Percentiles rank a stretch among this genome's conserved stretches.
These are phyloP conservation scores for Lasioglossum albipes DNA, from an alignment of 1,140 invertebrate genomes.

Conservation along the genomic window DNA sequence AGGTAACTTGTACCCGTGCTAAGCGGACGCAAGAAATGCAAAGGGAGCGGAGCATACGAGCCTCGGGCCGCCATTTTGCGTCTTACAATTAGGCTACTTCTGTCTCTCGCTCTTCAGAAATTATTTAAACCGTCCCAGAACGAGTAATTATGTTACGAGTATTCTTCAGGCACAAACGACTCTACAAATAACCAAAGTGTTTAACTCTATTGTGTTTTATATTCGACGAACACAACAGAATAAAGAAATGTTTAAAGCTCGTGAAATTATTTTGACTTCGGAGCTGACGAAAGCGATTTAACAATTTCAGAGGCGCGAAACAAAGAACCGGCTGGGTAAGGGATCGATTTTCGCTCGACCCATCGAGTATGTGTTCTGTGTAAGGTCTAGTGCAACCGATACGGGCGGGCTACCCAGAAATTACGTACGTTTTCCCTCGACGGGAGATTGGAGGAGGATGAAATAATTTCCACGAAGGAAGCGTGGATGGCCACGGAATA, in stretches of 20 bases:
- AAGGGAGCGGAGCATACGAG: background rate
- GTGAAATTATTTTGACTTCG: too few species aligned
- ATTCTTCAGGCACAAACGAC: background rate
- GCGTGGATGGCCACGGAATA: background rate
- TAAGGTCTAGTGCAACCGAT: constrained; percentile 36
- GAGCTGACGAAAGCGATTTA: too few species aligned
- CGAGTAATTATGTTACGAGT: background rate
- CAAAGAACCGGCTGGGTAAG: background rate
- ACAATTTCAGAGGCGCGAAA: background rate
- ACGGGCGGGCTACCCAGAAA: constrained; percentile 12
- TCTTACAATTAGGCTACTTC: background rate
- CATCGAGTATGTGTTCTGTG: constrained; percentile 28
- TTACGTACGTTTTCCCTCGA: constrained; percentile 10
- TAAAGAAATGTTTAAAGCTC: too few species aligned
- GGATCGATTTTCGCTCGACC: constrained; percentile 43
- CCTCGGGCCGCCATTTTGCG: background rate
- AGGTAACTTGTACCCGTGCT: background rate
- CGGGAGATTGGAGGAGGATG: constrained; percentile 33
- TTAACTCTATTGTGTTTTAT: too few species aligned
- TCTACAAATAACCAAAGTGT: background rate
- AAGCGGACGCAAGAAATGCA: background rate
- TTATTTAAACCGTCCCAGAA: background rate
- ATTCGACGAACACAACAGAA: too few species aligned
- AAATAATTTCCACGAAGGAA: background rate
- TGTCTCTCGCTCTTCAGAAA: background rate